Evolutionary conservation across 2,113 vertebrate genomes (phyloP), one percentile per base, ranked within the genome.

Genomic region (Polypterus senegalus): DNA sequence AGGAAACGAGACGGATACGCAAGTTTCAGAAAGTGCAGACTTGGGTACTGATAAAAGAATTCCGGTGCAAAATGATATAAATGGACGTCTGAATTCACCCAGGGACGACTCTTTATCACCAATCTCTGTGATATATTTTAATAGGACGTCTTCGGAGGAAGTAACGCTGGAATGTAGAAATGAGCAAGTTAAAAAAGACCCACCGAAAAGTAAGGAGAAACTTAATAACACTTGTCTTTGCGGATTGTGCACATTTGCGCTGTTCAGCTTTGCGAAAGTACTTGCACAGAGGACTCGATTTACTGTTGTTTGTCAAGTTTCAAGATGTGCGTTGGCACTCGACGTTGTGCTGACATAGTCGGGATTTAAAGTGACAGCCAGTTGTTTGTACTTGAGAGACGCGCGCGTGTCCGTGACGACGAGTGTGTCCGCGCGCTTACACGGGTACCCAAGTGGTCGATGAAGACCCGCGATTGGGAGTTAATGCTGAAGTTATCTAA

Each of bases 51-150:
- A 65, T 10, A 10, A 61, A 9, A 4, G 67, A 47, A 4, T 65
- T 60, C 44, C 67, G 55, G 0, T 62, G 57, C 5, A 66, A 7
- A 65, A 74, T 0, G 77, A 81, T 7, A 75, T 74, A 62, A 84
- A 83, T 54, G 82, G 83, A 48, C 81, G 76, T 56, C 53, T 49
- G 0, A 70, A 74, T 54, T 59, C 47, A 53, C 84, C 78, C 10
- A 80, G 82, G 5, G 86, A 86, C 1, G 86, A 87, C 55, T 76
- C 79, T 43, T 73, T 87, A 0, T 83, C 83, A 3, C 86, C 86
- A 1, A 85, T 83, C 3, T 88, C 86, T 0, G 86, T 88, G 49
- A 88, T 88, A 10, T 88, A 79, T 68, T 88, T 88, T 64, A 85
- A 81, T 27, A 27, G 27, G 2, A 27, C 27, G 27, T 27, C 27